Base-by-base conservation (phyloP, 2,113 vertebrate species). In the Marmota monax region DNA sequence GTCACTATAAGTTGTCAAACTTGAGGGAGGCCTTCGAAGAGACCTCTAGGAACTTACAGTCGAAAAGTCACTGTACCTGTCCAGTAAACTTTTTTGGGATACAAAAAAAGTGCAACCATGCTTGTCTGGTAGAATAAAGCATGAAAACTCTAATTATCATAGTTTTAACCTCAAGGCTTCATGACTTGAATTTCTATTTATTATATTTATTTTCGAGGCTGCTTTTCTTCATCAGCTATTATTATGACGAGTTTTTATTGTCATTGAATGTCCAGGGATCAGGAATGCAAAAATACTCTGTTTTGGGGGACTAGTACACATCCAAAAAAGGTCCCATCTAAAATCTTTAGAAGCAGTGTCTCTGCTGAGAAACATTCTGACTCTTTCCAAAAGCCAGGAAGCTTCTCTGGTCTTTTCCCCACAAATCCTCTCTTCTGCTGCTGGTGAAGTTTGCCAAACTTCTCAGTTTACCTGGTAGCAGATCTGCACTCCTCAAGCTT, bases 151-250 rank as follows among this genome's bases (percentile, higher is more conserved):
- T 79, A 34, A 88, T 92, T n/a, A 39, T 53, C 76, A 16, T 89
- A 53, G 79, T 76, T 84, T 84, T 63, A 88, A 76, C 42, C 78
- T 92, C 5, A 69, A 61, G 45, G 78, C 42, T 84, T 4, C 16
- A 39, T 17, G 17, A 58, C 61, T 93, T 70, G 51, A 58, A 84
- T 93, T 93, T 95, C 51, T 51, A 5, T 67, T 77, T 77, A 29
- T 79, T 79, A 3, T 83, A 23, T 51, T 91, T 88, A 42, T 67
- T 72, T 1, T 90, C 69, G 56, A 90, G n/a, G 13, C 65, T 77
- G n/a, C 56, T 92, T 96, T 88, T 80, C n/a, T 90, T 85, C 45
- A 72, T 84, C 23, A n/a, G 34, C 27, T 84, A 39, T 53, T 27
- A 23, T 34, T 74, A 86, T 25, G 13, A n/a, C 16, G 53, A 11